Conservation (phyloP, 2,888 invertebrate species). For the Steromphala cineraria region DNA sequence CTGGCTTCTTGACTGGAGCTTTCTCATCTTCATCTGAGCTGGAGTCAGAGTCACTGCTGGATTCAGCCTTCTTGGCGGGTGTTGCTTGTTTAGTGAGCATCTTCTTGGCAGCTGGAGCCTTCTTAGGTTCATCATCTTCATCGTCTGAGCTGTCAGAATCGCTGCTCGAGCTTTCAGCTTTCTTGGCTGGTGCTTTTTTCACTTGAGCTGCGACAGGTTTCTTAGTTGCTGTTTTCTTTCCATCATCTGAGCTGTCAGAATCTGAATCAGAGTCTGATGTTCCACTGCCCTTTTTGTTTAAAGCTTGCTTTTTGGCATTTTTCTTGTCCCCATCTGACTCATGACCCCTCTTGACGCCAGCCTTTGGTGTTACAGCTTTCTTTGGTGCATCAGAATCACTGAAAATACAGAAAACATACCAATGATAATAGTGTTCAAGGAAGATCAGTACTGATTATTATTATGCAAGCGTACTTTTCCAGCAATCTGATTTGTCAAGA, state of each 20-base stretch:
- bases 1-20: background rate
- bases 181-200: conserved; percentile 18
- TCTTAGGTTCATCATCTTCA: conserved; percentile 9
- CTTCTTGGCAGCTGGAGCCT: conserved; percentile 10
- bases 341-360: background rate
- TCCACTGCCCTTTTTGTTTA: conserved; percentile 13
- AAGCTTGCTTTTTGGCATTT: conserved; percentile 28
- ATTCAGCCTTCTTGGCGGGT: background rate
- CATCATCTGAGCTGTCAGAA: background rate
- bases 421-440: no score
- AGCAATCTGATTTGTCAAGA: no score
- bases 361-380: background rate
- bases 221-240: background rate
- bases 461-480: no score
- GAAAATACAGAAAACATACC: background rate
- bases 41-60: conserved; percentile 43
- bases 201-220: background rate
- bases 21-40: conserved; percentile 33
- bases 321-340: background rate
- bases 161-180: conserved; percentile 35
- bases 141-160: conserved; percentile 37
- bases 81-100: background rate
- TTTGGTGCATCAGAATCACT: conserved; percentile 8
- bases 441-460: no score
- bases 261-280: conserved; percentile 12